Evolutionary conservation across 2,888 invertebrate species (phyloP).

Genomic region (Drosophila borborema): DNA sequence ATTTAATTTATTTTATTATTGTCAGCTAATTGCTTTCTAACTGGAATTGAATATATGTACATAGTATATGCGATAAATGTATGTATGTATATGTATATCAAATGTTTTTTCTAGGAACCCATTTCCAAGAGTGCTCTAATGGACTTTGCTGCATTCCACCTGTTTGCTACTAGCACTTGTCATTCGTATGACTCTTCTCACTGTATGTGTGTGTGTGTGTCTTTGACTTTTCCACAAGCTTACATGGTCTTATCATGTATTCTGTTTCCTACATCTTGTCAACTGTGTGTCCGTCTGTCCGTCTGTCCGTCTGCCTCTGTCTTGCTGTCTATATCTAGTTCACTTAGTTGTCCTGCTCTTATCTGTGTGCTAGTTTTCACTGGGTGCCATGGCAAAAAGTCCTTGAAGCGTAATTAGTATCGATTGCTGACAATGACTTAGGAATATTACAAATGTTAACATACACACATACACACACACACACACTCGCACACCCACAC

Average conservation of each 20-base stretch:
- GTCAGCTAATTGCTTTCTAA: constrained; percentile 12
- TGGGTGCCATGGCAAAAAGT: constrained; percentile 22
- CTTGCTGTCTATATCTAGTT: constrained; percentile 15
- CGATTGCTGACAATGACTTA: constrained; percentile 61
- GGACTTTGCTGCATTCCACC: constrained; percentile 21
- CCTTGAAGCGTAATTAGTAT: constrained; percentile 62
- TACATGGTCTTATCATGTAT: constrained; percentile 24
- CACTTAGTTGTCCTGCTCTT: constrained; percentile 6
- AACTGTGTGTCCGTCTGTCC: not conserved
- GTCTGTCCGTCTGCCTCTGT: not conserved
- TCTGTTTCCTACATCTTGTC: constrained; percentile 10
- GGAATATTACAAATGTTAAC: constrained; percentile 41
- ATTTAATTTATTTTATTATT: constrained; percentile 11
- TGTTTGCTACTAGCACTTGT: constrained; percentile 22
- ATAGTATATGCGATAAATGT: not conserved
- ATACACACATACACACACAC: constrained; percentile 11
- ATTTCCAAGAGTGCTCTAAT: constrained; percentile 5
- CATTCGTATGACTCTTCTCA: not conserved
- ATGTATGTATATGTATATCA: not conserved
- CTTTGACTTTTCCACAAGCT: constrained; percentile 14
- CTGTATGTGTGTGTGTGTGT: constrained; percentile 7
- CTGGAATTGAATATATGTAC: not conserved
- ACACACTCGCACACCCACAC: constrained; percentile 3
- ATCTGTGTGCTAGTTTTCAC: constrained; percentile 14
- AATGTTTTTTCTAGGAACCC: constrained; percentile 1